These are phyloP conservation scores for Limnothrissa miodon DNA, from an alignment of 2,113 vertebrate genomes.

Conservation along the genomic window DNA sequence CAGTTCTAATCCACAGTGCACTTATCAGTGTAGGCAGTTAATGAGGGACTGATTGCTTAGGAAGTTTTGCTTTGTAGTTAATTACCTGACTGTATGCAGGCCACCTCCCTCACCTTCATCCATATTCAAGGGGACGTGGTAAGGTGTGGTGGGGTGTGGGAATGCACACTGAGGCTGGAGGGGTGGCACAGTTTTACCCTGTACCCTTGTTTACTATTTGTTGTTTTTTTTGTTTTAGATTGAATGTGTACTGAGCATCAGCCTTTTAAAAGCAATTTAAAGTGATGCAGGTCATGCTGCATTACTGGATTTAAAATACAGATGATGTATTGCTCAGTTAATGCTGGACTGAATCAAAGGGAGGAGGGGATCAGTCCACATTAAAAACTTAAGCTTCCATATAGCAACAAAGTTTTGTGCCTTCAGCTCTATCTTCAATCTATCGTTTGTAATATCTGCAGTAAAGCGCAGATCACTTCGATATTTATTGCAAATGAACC, in stretches of 20 bases:
- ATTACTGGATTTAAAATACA: constrained; percentile 13
- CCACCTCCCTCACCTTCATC: constrained; percentile 64
- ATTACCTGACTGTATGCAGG: constrained; percentile 71
- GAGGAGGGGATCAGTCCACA: background rate
- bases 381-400: background rate
- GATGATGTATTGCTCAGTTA: background rate
- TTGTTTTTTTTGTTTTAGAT: constrained; percentile 42
- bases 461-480: constrained; percentile 49
- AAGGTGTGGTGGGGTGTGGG: constrained; percentile 54
- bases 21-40: constrained; percentile 1
- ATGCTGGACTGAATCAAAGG: background rate
- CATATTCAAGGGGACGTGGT: constrained; percentile 71
- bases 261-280: background rate
- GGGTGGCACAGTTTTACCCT: constrained; percentile 63
- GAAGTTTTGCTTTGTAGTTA: constrained; percentile 59
- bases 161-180: background rate
- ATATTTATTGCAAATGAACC: constrained; percentile 44
- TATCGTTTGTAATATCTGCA: constrained; percentile 19
- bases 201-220: constrained; percentile 45
- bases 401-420: background rate
- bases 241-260: constrained; percentile 29
- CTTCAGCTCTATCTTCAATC: constrained; percentile 21
- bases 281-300: background rate
- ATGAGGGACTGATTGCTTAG: constrained; percentile 25
- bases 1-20: background rate